Conservation (phyloP, 1,140 invertebrate species). For the Tetramorium alpestre region DNA sequence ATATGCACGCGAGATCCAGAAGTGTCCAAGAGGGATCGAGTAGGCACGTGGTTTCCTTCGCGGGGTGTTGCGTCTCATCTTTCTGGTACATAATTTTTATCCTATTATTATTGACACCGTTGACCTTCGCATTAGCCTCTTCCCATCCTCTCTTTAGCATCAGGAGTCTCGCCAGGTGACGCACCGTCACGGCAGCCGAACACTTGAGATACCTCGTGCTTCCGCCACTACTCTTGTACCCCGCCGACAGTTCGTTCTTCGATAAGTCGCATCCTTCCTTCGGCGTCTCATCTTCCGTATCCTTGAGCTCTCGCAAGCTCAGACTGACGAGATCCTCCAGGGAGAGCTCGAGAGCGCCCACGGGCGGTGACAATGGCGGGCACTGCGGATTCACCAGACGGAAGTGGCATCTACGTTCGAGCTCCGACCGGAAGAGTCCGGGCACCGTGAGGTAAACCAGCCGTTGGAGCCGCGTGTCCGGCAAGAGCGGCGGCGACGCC, state of each 20-base stretch:
- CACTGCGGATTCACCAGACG: conserved; percentile 80
- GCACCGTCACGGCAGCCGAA: conserved; percentile 81
- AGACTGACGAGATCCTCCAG: conserved; percentile 82
- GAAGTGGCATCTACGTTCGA: conserved; percentile 80
- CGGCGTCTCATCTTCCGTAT: conserved; percentile 36
- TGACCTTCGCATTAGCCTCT: conserved; percentile 63
- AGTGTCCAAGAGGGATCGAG: conserved; percentile 81
- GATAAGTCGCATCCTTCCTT: conserved; percentile 2
- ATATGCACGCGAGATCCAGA: conserved; percentile 81
- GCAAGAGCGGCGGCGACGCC: conserved; percentile 86
- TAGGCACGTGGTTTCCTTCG: conserved; percentile 17
- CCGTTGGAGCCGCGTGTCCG: conserved; percentile 90
- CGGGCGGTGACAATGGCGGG: conserved; percentile 68
- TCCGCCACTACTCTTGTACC: background rate
- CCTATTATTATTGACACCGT: conserved; percentile 70
- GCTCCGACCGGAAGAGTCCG: conserved; percentile 86
- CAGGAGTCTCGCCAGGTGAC: conserved; percentile 79
- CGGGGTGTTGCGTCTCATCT: background rate
- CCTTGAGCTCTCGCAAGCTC: conserved; percentile 76
- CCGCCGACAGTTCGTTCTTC: background rate
- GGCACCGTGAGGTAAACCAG: conserved; percentile 93
- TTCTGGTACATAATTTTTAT: conserved; percentile 80
- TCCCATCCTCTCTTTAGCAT: conserved; percentile 83
- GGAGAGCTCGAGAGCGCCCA: conserved; percentile 78
- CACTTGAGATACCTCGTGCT: conserved; percentile 80